These are phyloP conservation scores for Macropodus opercularis DNA, from an alignment of 2,797 vertebrate species.

Conservation along the genomic window DNA sequence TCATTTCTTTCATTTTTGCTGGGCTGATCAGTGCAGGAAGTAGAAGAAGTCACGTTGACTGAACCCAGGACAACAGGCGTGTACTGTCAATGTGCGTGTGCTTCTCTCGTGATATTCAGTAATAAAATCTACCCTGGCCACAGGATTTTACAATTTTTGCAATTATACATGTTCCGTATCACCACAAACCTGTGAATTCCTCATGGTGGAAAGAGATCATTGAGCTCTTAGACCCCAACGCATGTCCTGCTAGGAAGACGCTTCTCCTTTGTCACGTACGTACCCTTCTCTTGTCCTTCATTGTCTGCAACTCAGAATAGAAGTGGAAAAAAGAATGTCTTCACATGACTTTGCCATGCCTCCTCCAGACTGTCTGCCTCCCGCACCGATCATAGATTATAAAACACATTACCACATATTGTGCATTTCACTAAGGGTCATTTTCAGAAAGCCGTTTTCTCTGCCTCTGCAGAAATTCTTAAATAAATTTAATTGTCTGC, in stretches of 20 bases:
- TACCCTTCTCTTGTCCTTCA: conserved; percentile 32
- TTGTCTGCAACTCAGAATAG: conserved; percentile 1
- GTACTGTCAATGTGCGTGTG: conserved; percentile 29
- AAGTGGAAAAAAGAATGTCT: conserved; percentile 41
- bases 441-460: conserved; percentile 75
- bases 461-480: conserved; percentile 83
- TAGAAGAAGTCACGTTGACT: conserved; percentile 35
- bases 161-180: too few relatives aligned
- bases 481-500: conserved; percentile 89
- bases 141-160: too few relatives aligned
- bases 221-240: neutral
- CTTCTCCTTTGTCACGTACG: conserved; percentile 15
- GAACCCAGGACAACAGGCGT: conserved; percentile 32
- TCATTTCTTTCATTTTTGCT: conserved; percentile 44
- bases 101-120: conserved; percentile 47
- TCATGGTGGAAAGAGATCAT: too few relatives aligned
- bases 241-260: neutral
- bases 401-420: conserved; percentile 67
- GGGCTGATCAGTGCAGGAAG: conserved; percentile 4
- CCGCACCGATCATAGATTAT: conserved; percentile 69
- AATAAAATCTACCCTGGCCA: too few relatives aligned
- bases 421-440: conserved; percentile 75
- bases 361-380: conserved; percentile 65
- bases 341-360: conserved; percentile 35
- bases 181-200: neutral